Conservation (phyloP, 2,113 vertebrate species). For the Chaenogobius annularis region DNA sequence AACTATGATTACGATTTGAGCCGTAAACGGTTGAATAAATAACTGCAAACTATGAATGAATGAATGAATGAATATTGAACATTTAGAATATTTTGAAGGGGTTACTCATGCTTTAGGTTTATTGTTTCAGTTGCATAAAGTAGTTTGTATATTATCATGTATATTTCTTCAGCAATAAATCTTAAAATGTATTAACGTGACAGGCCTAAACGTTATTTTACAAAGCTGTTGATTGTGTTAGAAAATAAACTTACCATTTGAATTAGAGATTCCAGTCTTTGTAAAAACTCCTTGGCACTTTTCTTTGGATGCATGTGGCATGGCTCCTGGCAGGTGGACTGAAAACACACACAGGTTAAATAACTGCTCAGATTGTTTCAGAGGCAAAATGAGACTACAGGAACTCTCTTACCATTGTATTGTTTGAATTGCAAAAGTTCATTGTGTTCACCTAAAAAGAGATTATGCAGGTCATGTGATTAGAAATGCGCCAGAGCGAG, state of each 20-base stretch:
- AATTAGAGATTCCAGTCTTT: conserved; percentile 53
- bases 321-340: conserved; percentile 47
- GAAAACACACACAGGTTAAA: neutral
- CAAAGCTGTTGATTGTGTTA: neutral
- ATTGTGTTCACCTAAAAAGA: conserved; percentile 45
- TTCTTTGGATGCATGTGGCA: conserved; percentile 46
- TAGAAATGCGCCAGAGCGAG: neutral
- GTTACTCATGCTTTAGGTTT: no score
- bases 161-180: no score
- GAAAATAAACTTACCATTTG: conserved; percentile 53
- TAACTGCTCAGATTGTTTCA: neutral
- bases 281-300: conserved; percentile 39
- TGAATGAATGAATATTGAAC: no score
- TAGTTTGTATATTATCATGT: no score
- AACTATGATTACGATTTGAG: no score
- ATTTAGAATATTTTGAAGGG: no score
- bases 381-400: neutral
- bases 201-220: no score
- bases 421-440: conserved; percentile 8
- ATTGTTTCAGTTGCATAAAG: no score
- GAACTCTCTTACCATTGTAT: conserved; percentile 26
- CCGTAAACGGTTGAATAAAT: no score
- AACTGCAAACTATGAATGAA: no score
- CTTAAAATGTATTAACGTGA: no score
- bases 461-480: neutral